Evolutionary conservation across 2,888 invertebrate genomes (phyloP), one percentile per base, ranked within the genome.

Genomic region (Patella ulyssiponensis): DNA sequence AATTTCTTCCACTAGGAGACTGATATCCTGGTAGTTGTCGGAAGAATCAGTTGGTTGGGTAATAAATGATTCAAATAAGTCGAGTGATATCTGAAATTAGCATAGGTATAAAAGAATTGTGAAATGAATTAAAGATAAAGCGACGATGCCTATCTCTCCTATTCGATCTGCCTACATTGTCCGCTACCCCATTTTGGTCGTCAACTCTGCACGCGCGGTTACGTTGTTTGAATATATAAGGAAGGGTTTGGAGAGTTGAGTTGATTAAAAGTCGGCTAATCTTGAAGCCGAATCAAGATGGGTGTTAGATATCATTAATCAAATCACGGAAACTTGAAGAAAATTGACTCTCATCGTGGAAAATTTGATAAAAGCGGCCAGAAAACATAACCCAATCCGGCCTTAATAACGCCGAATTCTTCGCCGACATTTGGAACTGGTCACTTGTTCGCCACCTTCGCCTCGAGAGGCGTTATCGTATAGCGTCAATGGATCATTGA

Each of bases 311-410:
- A 64, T 64, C 23, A 64, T 64, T 64, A 64, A 64, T 64, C 64
- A 64, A 64, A 64, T 64, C 64, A 64, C 64, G 64, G 23, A 64
- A 64, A 64, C 64, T 64, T 64, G 64, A 64, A 23, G 64, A 64
- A 64, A 64, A 64, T 64, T 64, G 14, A 23, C 64, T 64, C 64
- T 11, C 20, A 23, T 64, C 20, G 64, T 64, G 23, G 12, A 12
- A 64, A 5, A 64, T 64, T 64, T 23, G 23, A 64, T 64, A 64
- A 64, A 14, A 64, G 23, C 23, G 64, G 11, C 23, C 64, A 23
- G 44, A 44, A 64, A 64, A 64, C 20, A 64, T 14, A 64, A 23
- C 64, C 64, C 64, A 23, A 23, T 64, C 14, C 64, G 20, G 64
- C 64, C 64, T 12, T 44, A 44, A 44, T 44, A 44, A 44, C 44